phyloP scores from a whole-genome alignment of 1,140 invertebrate species.

The Microvelia longipes region DNA sequence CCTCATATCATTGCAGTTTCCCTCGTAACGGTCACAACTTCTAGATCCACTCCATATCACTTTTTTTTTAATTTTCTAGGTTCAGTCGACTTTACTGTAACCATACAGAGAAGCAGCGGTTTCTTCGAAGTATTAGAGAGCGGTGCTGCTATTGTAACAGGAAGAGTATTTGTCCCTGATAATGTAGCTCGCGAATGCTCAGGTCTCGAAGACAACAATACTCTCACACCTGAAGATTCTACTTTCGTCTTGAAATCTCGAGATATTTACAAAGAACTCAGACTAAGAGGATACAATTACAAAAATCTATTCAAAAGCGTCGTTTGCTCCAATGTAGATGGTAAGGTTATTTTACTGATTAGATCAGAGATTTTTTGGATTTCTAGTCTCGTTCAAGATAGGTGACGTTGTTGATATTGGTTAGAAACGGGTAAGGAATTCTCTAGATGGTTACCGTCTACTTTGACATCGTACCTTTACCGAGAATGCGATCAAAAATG shows the following conservation, averaged over 20 bases:
- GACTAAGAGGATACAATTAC: constrained; percentile 83
- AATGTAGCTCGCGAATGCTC: constrained; percentile 32
- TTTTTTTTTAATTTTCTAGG: constrained; percentile 25
- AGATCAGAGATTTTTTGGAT: constrained; percentile 6
- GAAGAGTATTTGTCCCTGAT: constrained; percentile 40
- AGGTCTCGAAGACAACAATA: constrained; percentile 22
- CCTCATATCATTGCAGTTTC: too few species aligned
- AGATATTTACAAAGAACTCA: constrained; percentile 85
- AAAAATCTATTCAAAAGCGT: constrained; percentile 55
- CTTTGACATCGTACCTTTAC: too few species aligned
- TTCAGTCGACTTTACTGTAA: constrained; percentile 57
- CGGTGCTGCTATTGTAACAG: constrained; percentile 59
- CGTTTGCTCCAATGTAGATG: constrained; percentile 33
- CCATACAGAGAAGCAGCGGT: constrained; percentile 65
- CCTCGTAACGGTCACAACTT: too few species aligned
- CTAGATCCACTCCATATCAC: too few species aligned
- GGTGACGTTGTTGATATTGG: too few species aligned
- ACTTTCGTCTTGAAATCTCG: neutral
- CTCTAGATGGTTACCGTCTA: too few species aligned
- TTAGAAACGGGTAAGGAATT: too few species aligned
- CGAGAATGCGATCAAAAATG: too few species aligned
- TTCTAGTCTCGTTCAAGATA: constrained; percentile 11
- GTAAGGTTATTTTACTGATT: too few species aligned
- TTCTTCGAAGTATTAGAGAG: constrained; percentile 75
- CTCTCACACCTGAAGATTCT: neutral